Evolutionary conservation across 2,113 vertebrate genomes (phyloP).

Genomic region (western clawed frog (Xenopus tropicalis)): DNA sequence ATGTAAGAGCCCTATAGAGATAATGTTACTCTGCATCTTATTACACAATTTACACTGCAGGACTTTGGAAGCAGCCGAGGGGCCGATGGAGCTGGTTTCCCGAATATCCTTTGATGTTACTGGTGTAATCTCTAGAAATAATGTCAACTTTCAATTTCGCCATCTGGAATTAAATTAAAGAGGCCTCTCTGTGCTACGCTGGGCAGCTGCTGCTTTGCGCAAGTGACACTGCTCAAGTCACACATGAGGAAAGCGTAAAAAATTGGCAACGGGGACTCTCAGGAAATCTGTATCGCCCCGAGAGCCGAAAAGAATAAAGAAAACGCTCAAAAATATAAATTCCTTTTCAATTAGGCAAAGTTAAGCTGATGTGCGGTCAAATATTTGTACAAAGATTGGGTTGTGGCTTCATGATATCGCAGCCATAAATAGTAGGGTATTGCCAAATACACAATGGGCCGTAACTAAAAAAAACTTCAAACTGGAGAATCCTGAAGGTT

Average conservation of each 20-base stretch:
- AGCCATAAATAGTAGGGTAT: no score
- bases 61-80: no score
- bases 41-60: no score
- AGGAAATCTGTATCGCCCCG: not conserved
- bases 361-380: not conserved
- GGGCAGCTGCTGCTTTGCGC: conserved; percentile 8
- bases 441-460: no score
- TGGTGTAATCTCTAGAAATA: not conserved
- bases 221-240: conserved; percentile 7
- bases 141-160: not conserved
- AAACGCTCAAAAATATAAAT: no score
- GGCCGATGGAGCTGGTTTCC: not conserved
- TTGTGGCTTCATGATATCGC: no score
- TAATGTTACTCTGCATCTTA: no score
- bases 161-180: not conserved
- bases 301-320: not conserved
- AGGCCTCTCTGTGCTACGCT: not conserved
- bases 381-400: no score
- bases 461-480: no score
- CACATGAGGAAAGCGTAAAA: conserved; percentile 15
- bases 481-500: no score
- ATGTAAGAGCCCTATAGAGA: no score
- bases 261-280: conserved; percentile 8
- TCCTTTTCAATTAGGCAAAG: not conserved
- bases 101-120: not conserved